Evolutionary conservation across 2,888 invertebrate genomes (phyloP).

Genomic region (Caenorhabditis sp.): DNA sequence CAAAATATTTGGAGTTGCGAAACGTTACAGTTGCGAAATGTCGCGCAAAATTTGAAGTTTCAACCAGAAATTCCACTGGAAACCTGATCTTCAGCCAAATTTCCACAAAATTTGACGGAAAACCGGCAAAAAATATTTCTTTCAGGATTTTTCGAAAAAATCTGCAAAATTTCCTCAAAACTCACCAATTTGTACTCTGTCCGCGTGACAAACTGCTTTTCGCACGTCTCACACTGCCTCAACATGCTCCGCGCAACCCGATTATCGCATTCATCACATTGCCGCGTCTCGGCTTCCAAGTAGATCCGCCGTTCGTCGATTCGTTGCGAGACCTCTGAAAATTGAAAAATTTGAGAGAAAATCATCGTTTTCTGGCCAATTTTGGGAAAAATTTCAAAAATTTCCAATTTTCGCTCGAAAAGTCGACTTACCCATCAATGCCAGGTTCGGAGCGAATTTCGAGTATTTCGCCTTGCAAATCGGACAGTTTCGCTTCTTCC

Average conservation of each 20-base stretch:
- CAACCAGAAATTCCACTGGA: too few relatives aligned
- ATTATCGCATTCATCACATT: conserved; percentile 58
- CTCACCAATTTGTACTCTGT: conserved; percentile 52
- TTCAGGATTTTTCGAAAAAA: too few relatives aligned
- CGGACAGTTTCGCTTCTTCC: conserved; percentile 48
- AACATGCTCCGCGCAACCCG: conserved; percentile 36
- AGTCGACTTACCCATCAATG: conserved; percentile 22
- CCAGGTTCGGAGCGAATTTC: conserved; percentile 53
- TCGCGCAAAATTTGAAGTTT: too few relatives aligned
- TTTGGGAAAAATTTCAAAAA: too few relatives aligned
- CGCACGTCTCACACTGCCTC: conserved; percentile 49
- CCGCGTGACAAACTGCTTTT: conserved; percentile 41
- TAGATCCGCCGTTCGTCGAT: conserved; percentile 48
- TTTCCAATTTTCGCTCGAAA: too few relatives aligned
- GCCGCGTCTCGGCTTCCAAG: conserved; percentile 31
- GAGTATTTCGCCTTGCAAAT: conserved; percentile 55
- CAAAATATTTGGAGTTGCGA: too few relatives aligned
- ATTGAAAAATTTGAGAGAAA: too few relatives aligned
- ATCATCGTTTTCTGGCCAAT: background rate
- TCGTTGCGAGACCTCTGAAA: conserved; percentile 51
- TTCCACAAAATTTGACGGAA: too few relatives aligned
- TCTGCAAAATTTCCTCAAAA: too few relatives aligned
- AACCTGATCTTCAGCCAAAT: too few relatives aligned
- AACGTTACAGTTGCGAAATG: too few relatives aligned
- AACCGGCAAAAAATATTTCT: too few relatives aligned